Evolutionary conservation across 1,140 invertebrate species (phyloP).

Genomic region (Drosophila virilis): DNA sequence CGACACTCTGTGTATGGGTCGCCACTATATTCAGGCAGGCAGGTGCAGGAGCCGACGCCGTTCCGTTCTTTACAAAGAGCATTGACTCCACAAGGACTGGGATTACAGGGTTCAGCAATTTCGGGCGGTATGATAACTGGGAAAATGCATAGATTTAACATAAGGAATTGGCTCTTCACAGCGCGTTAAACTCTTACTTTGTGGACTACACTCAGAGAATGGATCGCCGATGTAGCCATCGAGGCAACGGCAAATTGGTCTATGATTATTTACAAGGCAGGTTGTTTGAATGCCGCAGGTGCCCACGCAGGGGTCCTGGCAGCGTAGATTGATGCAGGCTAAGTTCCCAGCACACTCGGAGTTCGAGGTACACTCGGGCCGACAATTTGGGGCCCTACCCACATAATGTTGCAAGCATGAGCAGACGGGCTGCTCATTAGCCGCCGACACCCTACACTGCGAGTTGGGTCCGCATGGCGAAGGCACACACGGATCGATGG

Average conservation of each 20-base stretch:
- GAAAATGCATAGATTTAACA: constrained; percentile 27
- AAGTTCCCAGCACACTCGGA: constrained; percentile 90
- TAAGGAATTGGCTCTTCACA: background rate
- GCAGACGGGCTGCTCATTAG: constrained; percentile 88
- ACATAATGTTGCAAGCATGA: constrained; percentile 90
- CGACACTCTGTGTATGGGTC: constrained; percentile 91
- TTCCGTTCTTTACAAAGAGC: constrained; percentile 91
- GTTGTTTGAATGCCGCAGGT: constrained; percentile 89
- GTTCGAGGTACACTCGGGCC: constrained; percentile 91
- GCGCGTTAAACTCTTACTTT: constrained; percentile 71
- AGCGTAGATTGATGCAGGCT: constrained; percentile 91
- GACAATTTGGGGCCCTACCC: constrained; percentile 90
- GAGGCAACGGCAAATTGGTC: constrained; percentile 90
- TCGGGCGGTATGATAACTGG: constrained; percentile 84
- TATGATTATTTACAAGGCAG: constrained; percentile 90
- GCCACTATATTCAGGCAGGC: constrained; percentile 89
- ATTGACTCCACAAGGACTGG: constrained; percentile 92
- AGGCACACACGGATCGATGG: constrained; percentile 88
- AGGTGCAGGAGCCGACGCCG: constrained; percentile 90
- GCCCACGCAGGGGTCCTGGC: constrained; percentile 91
- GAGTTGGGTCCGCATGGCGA: constrained; percentile 93
- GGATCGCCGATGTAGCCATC: constrained; percentile 91
- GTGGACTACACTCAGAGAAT: constrained; percentile 87
- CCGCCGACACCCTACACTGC: constrained; percentile 88
- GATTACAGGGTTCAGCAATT: constrained; percentile 88